Conservation (phyloP, 2,888 invertebrate species). For the Encarsia formosa region DNA sequence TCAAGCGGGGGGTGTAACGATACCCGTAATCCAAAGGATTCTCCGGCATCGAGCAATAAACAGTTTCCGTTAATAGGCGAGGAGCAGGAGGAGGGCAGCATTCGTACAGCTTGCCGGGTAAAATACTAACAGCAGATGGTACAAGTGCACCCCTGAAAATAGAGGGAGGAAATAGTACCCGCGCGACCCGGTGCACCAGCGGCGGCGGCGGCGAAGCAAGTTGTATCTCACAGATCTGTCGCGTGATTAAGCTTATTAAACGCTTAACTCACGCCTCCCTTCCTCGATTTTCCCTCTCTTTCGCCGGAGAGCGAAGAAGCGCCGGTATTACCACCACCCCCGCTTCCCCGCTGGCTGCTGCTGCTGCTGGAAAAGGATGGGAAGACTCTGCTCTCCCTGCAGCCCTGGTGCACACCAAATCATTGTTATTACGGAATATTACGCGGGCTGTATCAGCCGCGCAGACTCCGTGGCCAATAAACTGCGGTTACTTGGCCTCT, state of each 20-base stretch:
- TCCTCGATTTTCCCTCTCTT: slow-evolving; percentile 28
- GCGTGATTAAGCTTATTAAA: slow-evolving; percentile 53
- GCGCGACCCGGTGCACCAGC: slow-evolving; percentile 30
- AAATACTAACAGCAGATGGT: slow-evolving; percentile 52
- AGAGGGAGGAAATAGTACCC: neutral
- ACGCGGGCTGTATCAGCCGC: slow-evolving; percentile 46
- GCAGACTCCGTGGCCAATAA: slow-evolving; percentile 47
- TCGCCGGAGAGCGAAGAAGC: slow-evolving; percentile 14
- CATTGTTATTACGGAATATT: slow-evolving; percentile 50
- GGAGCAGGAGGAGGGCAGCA: slow-evolving; percentile 28
- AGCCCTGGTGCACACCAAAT: slow-evolving; percentile 46
- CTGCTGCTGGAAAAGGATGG: neutral
- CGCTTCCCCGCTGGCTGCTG: neutral
- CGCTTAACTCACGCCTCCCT: slow-evolving; percentile 48
- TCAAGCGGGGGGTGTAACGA: too few relatives aligned
- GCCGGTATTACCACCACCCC: neutral
- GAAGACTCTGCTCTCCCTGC: slow-evolving; percentile 37
- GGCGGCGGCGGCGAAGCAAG: slow-evolving; percentile 47
- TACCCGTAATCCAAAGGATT: slow-evolving; percentile 39
- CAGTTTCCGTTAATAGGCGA: slow-evolving; percentile 47
- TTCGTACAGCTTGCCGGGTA: slow-evolving; percentile 39
- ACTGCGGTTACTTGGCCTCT: slow-evolving; percentile 42
- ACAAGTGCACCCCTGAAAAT: slow-evolving; percentile 32
- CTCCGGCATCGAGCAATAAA: slow-evolving; percentile 46
- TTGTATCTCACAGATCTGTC: slow-evolving; percentile 53